Percentiles rank a stretch among this genome's conserved stretches.
Evolutionary conservation across 2,888 invertebrate genomes (phyloP).

Genomic region (Hylaea fasciaria): DNA sequence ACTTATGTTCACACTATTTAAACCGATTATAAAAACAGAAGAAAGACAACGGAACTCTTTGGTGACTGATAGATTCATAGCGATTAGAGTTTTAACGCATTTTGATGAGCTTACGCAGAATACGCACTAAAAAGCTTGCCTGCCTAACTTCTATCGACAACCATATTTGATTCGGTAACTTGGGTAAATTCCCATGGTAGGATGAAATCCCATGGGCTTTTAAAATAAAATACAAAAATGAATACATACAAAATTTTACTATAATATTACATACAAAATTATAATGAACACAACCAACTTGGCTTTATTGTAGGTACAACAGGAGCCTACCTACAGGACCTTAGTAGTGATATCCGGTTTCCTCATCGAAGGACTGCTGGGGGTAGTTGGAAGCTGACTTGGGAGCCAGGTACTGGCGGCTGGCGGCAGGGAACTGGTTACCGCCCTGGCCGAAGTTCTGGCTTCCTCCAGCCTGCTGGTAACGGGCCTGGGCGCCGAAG

Average conservation of each 20-base stretch:
- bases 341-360: slow-evolving; percentile 75
- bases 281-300: slow-evolving; percentile 46
- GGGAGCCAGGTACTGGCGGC: slow-evolving; percentile 72
- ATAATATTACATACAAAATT: slow-evolving; percentile 44
- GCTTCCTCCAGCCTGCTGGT: slow-evolving; percentile 21
- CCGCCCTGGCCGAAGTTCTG: slow-evolving; percentile 28
- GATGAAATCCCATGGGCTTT: too few relatives aligned
- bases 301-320: slow-evolving; percentile 19
- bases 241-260: slow-evolving; percentile 44
- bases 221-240: slow-evolving; percentile 7
- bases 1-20: too few relatives aligned
- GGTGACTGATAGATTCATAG: too few relatives aligned
- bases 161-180: too few relatives aligned
- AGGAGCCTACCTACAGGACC: slow-evolving; percentile 27
- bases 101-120: too few relatives aligned
- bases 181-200: not conserved
- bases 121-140: too few relatives aligned
- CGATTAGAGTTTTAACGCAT: too few relatives aligned
- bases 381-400: slow-evolving; percentile 59
- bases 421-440: slow-evolving; percentile 55
- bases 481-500: slow-evolving; percentile 34
- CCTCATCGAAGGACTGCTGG: slow-evolving; percentile 74
- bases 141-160: too few relatives aligned
- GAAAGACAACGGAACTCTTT: too few relatives aligned
- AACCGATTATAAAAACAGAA: too few relatives aligned